A percentile compares a stretch with the other conserved stretches of the same genome.
Conservation (phyloP, 2,113 vertebrate species). For the Gracilinanus agilis region DNA sequence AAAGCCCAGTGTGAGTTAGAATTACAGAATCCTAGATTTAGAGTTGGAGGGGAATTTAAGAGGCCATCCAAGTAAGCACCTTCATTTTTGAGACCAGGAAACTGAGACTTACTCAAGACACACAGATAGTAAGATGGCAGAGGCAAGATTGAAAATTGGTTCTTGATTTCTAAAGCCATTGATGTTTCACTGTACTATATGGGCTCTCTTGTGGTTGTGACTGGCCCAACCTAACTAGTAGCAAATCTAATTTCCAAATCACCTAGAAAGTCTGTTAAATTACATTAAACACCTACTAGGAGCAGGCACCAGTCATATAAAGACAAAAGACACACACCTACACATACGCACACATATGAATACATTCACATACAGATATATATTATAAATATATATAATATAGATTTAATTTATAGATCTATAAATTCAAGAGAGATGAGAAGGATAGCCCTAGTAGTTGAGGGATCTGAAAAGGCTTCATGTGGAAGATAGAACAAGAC, state of each 20-base stretch:
- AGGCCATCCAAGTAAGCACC: not conserved
- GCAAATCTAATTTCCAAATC: not conserved
- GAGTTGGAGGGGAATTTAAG: not conserved
- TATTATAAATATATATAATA: too few species aligned
- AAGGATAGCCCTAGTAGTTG: not conserved
- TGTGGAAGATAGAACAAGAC: not conserved
- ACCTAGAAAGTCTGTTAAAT: too few species aligned
- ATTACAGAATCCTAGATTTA: not conserved
- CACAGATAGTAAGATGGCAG: not conserved
- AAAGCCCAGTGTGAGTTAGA: not conserved
- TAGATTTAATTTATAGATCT: too few species aligned
- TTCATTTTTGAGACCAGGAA: not conserved
- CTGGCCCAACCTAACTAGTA: not conserved
- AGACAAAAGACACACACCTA: not conserved
- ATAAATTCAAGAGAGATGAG: not conserved
- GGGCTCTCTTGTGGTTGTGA: not conserved
- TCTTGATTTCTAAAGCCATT: not conserved
- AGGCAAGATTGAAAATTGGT: not conserved
- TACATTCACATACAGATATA: not conserved
- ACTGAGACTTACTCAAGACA: not conserved
- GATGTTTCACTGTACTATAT: not conserved
- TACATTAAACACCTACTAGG: too few species aligned
- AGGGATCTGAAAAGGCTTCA: not conserved
- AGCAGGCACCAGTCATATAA: not conserved
- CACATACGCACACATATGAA: not conserved